These are phyloP conservation scores for Temnothorax longispinosus DNA, from an alignment of 1,140 invertebrate genomes.

Conservation along the genomic window DNA sequence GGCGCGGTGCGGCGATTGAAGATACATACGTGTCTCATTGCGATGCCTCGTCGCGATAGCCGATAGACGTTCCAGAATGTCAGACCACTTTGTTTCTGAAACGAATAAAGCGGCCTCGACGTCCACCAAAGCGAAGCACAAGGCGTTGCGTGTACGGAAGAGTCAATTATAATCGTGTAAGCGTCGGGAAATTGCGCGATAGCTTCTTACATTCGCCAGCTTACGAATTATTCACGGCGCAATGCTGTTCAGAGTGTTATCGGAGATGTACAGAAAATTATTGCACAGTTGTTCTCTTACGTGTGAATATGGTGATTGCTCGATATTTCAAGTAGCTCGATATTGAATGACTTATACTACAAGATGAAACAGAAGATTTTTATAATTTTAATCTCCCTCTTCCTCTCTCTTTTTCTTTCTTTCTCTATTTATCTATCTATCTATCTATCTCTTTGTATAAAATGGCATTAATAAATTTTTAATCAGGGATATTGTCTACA, in stretches of 20 bases:
- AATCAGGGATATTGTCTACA: background rate
- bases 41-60: conserved; percentile 68
- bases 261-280: conserved; percentile 21
- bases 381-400: background rate
- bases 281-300: conserved; percentile 4
- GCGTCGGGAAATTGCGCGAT: conserved; percentile 25
- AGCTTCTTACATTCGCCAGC: conserved; percentile 14
- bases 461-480: background rate
- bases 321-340: background rate
- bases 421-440: too few species aligned
- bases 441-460: background rate
- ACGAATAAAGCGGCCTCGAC: conserved; percentile 48
- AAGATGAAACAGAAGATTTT: background rate
- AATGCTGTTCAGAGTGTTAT: background rate
- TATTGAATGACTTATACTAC: background rate
- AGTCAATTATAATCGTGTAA: conserved; percentile 57
- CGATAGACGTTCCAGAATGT: conserved; percentile 66
- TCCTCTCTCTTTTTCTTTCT: too few species aligned
- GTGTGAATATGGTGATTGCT: conserved; percentile 24
- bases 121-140: background rate
- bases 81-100: conserved; percentile 61
- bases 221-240: conserved; percentile 26
- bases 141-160: conserved; percentile 41
- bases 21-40: conserved; percentile 62
- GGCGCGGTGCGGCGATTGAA: conserved; percentile 44